A percentile compares a stretch with the other conserved stretches of the same genome.
phyloP scores from a whole-genome alignment of 35 echinoderm and acorn worm species.

The Anneissia japonica region DNA sequence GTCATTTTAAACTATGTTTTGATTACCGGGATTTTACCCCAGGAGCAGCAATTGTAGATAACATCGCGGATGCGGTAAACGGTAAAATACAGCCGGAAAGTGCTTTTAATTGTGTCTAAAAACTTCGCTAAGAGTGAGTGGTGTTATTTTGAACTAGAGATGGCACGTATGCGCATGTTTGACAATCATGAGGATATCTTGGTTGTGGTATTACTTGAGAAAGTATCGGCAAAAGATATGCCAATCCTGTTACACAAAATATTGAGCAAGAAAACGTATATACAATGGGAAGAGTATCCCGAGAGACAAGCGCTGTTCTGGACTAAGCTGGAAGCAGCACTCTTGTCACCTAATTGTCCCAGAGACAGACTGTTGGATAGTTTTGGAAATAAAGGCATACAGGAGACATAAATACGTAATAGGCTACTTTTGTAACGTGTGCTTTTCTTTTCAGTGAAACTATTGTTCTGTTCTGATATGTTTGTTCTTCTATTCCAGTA shows the following conservation, averaged over 20 bases:
- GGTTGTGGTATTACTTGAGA: neutral
- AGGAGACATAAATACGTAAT: no score
- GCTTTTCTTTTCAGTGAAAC: no score
- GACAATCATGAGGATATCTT: neutral
- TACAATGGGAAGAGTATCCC: neutral
- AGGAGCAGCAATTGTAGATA: neutral
- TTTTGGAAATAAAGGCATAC: no score
- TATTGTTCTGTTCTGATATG: no score
- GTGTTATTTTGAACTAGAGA: conserved; percentile 7
- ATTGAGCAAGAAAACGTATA: neutral
- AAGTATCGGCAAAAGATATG: neutral
- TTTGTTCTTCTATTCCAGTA: no score
- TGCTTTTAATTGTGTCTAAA: neutral
- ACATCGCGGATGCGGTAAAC: neutral
- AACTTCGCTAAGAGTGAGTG: neutral
- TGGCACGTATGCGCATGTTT: neutral
- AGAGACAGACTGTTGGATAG: neutral
- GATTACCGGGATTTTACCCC: neutral
- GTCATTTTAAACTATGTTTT: neutral
- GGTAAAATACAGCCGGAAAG: neutral
- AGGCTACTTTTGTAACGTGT: no score
- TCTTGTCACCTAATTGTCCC: neutral
- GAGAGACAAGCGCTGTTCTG: neutral
- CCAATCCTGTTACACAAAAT: neutral
- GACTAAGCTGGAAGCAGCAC: neutral